Base-by-base conservation (phyloP, 2,888 invertebrate genomes). In the Caenorhabditis panamensis region DNA sequence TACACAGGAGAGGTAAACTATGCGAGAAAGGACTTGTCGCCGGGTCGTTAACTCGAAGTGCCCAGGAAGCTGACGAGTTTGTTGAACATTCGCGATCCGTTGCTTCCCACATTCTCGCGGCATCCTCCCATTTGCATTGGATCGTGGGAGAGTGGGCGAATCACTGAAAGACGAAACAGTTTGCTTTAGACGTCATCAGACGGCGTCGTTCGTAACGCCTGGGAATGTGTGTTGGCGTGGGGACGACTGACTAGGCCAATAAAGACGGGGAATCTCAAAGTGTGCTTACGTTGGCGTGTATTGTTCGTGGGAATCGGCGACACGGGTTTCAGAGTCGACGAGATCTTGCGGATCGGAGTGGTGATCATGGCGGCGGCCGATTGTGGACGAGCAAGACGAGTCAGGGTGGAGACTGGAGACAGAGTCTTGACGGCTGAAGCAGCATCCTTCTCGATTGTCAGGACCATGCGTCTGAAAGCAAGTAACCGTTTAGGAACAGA, bases 401-500 rank as follows among this genome's bases (percentile, higher is more conserved):
- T 44, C 4, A 64, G 24, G 0, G 79, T 59, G 4, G 68, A 24
- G 37, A 73, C 73, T 51, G 80, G 75, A 36, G 80, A 75, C 47
- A 75, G 58, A 1, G 59, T n/a, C 47, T 69, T 67, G 44, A 76
- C n/a, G 13, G 69, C 2, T 9, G 64, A 22, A 13, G 31, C 24
- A 4, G 18, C n/a, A 6, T 68, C 67, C 16, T 26, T 54, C 31
- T 80, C 75, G 53, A 69, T 59, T 5, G 80, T 69, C 9, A 80
- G 51, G 6, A 80, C 80, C 80, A 80, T 80, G 54, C 64, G 54
- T 64, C 79, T 78, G 61, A 53, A 76, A 47, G 2, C n/a, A n/a
- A 18, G 58, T 36, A 63, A 53, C 37, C 11, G 11, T 22, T 59
- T 11, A 59, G 31, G 16, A 41, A 26, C 18, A 9, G 16, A 54